Conservation (phyloP, 2,888 invertebrate species). For the Hydrotaea cyrtoneurina region DNA sequence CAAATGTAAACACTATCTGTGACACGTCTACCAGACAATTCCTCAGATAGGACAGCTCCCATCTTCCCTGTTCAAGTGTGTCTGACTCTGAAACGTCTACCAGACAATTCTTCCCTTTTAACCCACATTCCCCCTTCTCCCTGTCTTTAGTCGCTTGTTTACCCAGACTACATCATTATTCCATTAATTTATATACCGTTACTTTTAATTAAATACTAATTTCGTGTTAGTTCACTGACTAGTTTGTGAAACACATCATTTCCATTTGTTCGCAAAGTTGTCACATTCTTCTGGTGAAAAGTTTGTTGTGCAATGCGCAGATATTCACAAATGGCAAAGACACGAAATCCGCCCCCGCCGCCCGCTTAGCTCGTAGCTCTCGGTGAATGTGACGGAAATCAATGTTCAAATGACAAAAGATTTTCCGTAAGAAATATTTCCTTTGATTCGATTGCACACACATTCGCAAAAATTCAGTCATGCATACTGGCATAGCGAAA, state of each 20-base stretch:
- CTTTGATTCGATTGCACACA: not conserved
- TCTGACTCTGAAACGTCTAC: no score
- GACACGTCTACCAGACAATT: no score
- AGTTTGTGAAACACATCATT: not conserved
- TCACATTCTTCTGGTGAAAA: not conserved
- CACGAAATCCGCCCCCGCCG: no score
- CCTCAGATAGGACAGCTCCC: no score
- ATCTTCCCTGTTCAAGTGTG: no score
- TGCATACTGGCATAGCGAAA: no score
- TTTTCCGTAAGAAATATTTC: not conserved
- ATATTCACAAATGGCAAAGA: no score
- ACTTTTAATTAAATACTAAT: not conserved
- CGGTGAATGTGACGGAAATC: not conserved
- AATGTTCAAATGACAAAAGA: constrained; percentile 12
- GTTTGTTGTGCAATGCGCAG: not conserved
- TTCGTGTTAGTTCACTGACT: not conserved
- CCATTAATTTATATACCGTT: not conserved
- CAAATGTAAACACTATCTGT: no score
- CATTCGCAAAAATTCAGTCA: not conserved
- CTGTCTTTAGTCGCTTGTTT: no score
- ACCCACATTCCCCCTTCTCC: no score
- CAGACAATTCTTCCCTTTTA: no score
- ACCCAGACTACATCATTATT: not conserved
- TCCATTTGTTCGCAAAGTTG: not conserved
- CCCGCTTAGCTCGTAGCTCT: no score